phyloP scores from a whole-genome alignment of 1,140 invertebrate genomes.

The Cotesia vestalis region DNA sequence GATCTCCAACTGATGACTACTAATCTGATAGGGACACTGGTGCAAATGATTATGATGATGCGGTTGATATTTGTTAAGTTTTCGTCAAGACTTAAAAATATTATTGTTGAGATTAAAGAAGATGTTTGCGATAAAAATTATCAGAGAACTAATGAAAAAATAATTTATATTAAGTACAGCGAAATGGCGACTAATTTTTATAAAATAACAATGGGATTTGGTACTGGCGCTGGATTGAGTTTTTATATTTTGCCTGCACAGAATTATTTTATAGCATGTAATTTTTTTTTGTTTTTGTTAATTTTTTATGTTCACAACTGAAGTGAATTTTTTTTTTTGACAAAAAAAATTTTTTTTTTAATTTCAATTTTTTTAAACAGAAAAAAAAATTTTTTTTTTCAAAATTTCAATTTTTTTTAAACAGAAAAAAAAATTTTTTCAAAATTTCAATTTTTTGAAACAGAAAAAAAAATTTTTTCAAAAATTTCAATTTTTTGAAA shows the following conservation, averaged over 20 bases:
- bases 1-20: constrained; percentile 26
- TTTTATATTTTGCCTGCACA: not conserved
- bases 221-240: not conserved
- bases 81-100: not conserved
- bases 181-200: not conserved
- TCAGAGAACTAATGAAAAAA: not conserved
- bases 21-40: constrained; percentile 26
- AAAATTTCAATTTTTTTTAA: too few relatives aligned
- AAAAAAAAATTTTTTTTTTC: too few relatives aligned
- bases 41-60: constrained; percentile 13
- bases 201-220: constrained; percentile 5
- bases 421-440: too few relatives aligned
- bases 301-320: too few relatives aligned
- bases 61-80: constrained; percentile 7
- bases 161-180: not conserved
- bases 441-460: too few relatives aligned
- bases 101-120: not conserved
- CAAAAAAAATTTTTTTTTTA: too few relatives aligned
- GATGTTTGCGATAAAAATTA: constrained; percentile 12
- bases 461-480: too few relatives aligned
- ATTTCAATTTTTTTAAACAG: too few relatives aligned
- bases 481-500: too few relatives aligned
- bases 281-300: not conserved
- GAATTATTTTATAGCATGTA: constrained; percentile 7
- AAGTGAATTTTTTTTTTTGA: too few relatives aligned